These are phyloP conservation scores for Tetragnatha montana DNA, from an alignment of 2,888 invertebrate species.

Conservation along the genomic window DNA sequence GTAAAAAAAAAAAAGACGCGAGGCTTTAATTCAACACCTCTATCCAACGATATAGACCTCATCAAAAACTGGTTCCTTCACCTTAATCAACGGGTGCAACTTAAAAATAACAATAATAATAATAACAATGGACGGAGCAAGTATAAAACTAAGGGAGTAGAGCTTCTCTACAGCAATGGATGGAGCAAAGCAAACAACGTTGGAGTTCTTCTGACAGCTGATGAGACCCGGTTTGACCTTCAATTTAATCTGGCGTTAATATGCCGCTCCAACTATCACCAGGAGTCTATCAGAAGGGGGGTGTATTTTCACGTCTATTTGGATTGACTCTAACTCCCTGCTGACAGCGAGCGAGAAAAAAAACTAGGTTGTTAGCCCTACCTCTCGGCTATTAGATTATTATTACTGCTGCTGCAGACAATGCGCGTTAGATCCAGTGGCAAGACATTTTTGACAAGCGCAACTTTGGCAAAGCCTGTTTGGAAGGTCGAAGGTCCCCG, in stretches of 20 bases:
- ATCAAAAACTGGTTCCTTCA: constrained; percentile 60
- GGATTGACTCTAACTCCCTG: constrained; percentile 42
- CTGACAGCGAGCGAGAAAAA: constrained; percentile 49
- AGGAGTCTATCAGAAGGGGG: constrained; percentile 60
- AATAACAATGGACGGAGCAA: constrained; percentile 26
- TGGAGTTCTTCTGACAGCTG: constrained; percentile 61
- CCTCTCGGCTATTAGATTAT: constrained; percentile 60
- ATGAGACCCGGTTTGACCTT: constrained; percentile 55
- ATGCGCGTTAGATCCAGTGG: constrained; percentile 62
- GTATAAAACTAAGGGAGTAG: constrained; percentile 10
- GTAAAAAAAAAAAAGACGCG: neutral
- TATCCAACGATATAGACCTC: neutral
- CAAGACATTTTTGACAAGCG: constrained; percentile 67
- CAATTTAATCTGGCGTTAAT: constrained; percentile 64
- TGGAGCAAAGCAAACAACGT: constrained; percentile 57
- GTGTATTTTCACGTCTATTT: constrained; percentile 63
- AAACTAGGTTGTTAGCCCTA: constrained; percentile 45
- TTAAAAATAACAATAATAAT: constrained; percentile 15
- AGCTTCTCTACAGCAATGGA: neutral
- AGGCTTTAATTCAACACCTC: neutral
- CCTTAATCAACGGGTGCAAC: constrained; percentile 35
- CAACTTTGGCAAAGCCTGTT: constrained; percentile 33
- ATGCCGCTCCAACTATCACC: constrained; percentile 55
- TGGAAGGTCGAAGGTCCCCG: constrained; percentile 41
- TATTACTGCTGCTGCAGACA: constrained; percentile 58